Base-by-base conservation (phyloP, 2,888 invertebrate species). In the Phlogophora meticulosa region DNA sequence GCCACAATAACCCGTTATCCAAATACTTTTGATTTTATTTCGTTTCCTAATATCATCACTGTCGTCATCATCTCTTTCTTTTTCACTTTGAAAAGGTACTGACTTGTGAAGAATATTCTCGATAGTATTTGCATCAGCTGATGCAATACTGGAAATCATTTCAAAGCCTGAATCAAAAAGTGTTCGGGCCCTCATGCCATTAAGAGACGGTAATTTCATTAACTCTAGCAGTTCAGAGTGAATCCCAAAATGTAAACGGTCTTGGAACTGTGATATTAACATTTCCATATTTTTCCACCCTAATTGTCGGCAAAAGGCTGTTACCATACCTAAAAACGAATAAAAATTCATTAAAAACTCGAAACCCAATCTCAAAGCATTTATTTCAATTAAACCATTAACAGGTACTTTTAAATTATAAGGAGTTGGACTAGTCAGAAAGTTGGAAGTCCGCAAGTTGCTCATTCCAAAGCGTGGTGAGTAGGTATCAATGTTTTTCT, bases 271-370 rank as follows among this genome's bases (percentile, higher is more conserved):
- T 0, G 98, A 97, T 46, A 99, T 96, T 45, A 99, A 95, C 76
- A 98, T 95, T 90, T 99, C 98, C 86, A 99, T 96, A 88, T 98
- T 98, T 77, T 96, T 97, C 99, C 99, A 99, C 28, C 99, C 98
- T 13, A 99, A 94, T 60, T 98, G 97, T 74, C 97, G 97, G 91
- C 99, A 99, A 94, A 99, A 99, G n/a, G 98, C 97, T 4, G 99
- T 98, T 1, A 99, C 98, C 98, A 99, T 99, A 63, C 99, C 99
- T 98, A 80, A 85, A 91, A 60, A 34, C 20, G 9, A 2, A 48
- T 22, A 22, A 20, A 10, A 51, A 42, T 38, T 7, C 28, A 28
- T 28, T 4, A 28, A 15, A 17, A 32, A 7, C 22, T 15, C 10
- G 7, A 4, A 7, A 3, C 0, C 11, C 11, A 20, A 40, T 20